These are phyloP conservation scores for Trissolcus japonicus DNA, from an alignment of 2,888 invertebrate species.

Conservation along the genomic window DNA sequence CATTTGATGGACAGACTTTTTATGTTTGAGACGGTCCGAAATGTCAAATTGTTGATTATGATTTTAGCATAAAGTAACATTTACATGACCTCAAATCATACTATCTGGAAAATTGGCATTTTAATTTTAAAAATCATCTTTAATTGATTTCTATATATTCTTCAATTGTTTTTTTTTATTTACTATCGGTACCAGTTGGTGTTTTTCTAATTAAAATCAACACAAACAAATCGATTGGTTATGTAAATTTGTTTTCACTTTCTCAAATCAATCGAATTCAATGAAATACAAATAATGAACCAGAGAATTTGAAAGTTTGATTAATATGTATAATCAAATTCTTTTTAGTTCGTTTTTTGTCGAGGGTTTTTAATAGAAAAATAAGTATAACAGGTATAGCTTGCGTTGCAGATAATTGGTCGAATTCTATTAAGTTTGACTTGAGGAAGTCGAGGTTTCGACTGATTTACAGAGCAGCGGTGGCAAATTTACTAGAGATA, in stretches of 20 bases:
- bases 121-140: too few relatives aligned
- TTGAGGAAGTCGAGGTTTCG: conserved; percentile 46
- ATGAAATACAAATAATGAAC: neutral
- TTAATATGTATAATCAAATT: neutral
- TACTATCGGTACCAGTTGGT: too few relatives aligned
- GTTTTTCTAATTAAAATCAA: neutral
- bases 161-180: too few relatives aligned
- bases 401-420: conserved; percentile 64
- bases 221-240: too few relatives aligned
- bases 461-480: conserved; percentile 64
- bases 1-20: too few relatives aligned
- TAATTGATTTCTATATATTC: too few relatives aligned
- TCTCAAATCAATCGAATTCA: neutral
- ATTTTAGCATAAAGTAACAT: too few relatives aligned
- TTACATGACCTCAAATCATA: too few relatives aligned
- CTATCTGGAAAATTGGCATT: too few relatives aligned
- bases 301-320: neutral
- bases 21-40: too few relatives aligned
- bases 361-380: conserved; percentile 55
- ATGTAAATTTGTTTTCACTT: too few relatives aligned
- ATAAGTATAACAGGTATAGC: conserved; percentile 53
- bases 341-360: conserved; percentile 26
- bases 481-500: conserved; percentile 61
- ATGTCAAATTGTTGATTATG: too few relatives aligned
- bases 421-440: conserved; percentile 68